Conservation (phyloP, 2,888 invertebrate genomes). For the Steinernema scapterisci region DNA sequence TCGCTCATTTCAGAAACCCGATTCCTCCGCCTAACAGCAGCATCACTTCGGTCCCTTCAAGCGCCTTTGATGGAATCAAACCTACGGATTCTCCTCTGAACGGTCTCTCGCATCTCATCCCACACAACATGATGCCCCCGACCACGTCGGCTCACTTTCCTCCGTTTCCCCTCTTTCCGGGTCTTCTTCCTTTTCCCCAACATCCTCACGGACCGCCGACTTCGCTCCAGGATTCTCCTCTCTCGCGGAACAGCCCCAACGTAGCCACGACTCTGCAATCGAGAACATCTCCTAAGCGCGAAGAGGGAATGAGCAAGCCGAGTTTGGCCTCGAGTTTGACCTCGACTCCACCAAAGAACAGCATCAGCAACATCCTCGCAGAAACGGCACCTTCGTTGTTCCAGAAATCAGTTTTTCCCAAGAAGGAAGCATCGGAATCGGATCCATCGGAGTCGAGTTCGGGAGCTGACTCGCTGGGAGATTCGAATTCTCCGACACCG, state of each 20-base stretch:
- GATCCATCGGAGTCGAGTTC: background rate
- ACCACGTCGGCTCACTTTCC: slow-evolving; percentile 22
- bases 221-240: background rate
- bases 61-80: background rate
- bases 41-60: background rate
- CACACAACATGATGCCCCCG: background rate
- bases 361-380: slow-evolving; percentile 30
- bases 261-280: slow-evolving; percentile 1
- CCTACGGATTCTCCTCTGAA: slow-evolving; percentile 31
- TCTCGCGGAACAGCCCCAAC: slow-evolving; percentile 6
- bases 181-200: slow-evolving; percentile 30
- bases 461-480: slow-evolving; percentile 33
- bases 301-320: slow-evolving; percentile 1
- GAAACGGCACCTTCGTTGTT: background rate
- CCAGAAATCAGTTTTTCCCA: background rate
- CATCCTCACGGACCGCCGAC: slow-evolving; percentile 27
- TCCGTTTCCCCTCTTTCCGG: slow-evolving; percentile 36
- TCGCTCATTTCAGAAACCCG: background rate
- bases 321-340: background rate
- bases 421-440: background rate
- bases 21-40: background rate
- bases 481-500: slow-evolving; percentile 36
- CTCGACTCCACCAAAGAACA: slow-evolving; percentile 20
- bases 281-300: background rate
- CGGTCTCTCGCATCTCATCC: slow-evolving; percentile 26